These are phyloP conservation scores for Andrena praecox DNA, from an alignment of 2,888 invertebrate species.

Conservation along the genomic window DNA sequence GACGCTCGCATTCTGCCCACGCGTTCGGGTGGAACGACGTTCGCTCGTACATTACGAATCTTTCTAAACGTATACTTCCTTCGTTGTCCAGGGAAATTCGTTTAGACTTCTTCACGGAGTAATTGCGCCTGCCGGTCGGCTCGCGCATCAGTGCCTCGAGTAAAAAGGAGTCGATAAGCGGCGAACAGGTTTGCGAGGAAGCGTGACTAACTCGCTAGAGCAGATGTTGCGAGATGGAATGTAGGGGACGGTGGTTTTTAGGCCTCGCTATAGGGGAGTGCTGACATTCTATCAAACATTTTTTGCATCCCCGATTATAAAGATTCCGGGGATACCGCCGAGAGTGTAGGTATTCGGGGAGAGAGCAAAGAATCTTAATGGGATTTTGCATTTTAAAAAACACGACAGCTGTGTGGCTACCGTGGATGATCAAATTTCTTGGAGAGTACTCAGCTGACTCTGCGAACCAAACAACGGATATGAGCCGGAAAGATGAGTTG, in stretches of 20 bases:
- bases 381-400: neutral
- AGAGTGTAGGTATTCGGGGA: neutral
- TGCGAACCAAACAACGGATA: too few species aligned
- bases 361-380: constrained; percentile 2
- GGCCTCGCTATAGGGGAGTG: neutral
- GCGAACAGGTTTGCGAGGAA: constrained; percentile 54
- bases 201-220: constrained; percentile 44
- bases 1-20: constrained; percentile 59
- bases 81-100: constrained; percentile 61
- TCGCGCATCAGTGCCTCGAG: constrained; percentile 52
- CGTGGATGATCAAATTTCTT: too few species aligned
- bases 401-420: too few species aligned
- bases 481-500: too few species aligned
- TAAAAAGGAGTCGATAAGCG: constrained; percentile 56
- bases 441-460: too few species aligned
- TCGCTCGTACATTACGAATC: constrained; percentile 82
- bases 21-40: constrained; percentile 43
- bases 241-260: constrained; percentile 6
- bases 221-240: constrained; percentile 44
- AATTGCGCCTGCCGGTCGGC: constrained; percentile 51
- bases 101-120: constrained; percentile 45
- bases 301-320: neutral
- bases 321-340: neutral
- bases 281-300: constrained; percentile 4
- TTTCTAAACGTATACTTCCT: constrained; percentile 78